Conservation (phyloP, 2,888 invertebrate species). For the Amphipoea lucens region DNA sequence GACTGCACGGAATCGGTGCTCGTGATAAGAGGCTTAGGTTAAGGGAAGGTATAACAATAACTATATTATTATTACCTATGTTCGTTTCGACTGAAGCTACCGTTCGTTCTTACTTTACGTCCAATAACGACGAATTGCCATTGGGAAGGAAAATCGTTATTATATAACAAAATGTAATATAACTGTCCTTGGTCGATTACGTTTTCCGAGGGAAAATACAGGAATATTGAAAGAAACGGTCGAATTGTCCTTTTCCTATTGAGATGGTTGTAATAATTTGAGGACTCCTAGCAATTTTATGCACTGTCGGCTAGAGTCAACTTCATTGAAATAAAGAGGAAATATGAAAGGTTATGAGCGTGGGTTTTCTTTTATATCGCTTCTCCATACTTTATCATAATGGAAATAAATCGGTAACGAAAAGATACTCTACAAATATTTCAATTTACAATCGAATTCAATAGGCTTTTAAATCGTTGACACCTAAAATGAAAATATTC, state of each 20-base stretch:
- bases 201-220: slow-evolving; percentile 79
- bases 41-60: slow-evolving; percentile 85
- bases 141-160: slow-evolving; percentile 84
- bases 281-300: slow-evolving; percentile 77
- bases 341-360: slow-evolving; percentile 61
- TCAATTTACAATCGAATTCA: slow-evolving; percentile 21
- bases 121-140: slow-evolving; percentile 85
- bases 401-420: slow-evolving; percentile 13
- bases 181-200: slow-evolving; percentile 81
- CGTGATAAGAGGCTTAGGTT: slow-evolving; percentile 73
- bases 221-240: slow-evolving; percentile 80
- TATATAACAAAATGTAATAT: slow-evolving; percentile 82
- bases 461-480: slow-evolving; percentile 27
- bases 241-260: slow-evolving; percentile 80
- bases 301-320: slow-evolving; percentile 73
- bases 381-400: slow-evolving; percentile 23
- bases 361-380: slow-evolving; percentile 27
- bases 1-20: slow-evolving; percentile 60
- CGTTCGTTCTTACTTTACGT: slow-evolving; percentile 83
- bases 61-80: slow-evolving; percentile 86
- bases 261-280: slow-evolving; percentile 78
- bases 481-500: slow-evolving; percentile 44
- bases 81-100: slow-evolving; percentile 82
- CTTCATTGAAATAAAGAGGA: slow-evolving; percentile 67
- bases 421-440: slow-evolving; percentile 11